Percentiles rank a stretch among this genome's conserved stretches.
Conservation (phyloP, 2,888 invertebrate species). For the Pachydiplax longipennis region DNA sequence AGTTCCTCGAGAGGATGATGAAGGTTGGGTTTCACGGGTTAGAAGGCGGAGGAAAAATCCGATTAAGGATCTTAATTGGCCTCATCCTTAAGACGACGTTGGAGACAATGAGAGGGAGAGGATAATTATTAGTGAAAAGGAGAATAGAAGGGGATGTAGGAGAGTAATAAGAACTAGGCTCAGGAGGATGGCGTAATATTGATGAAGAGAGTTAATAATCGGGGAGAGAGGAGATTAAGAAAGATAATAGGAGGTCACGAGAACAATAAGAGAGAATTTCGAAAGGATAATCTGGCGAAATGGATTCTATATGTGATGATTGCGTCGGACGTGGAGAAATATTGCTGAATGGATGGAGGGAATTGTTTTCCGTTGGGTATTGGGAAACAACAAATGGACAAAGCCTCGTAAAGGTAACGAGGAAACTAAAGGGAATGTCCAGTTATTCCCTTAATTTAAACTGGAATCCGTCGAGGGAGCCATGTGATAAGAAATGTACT, state of each 20-base stretch:
- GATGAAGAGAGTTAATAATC: too few relatives aligned
- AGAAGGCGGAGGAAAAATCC: neutral
- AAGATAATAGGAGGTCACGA: neutral
- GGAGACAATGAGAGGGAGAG: neutral
- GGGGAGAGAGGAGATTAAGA: neutral
- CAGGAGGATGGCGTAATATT: too few relatives aligned
- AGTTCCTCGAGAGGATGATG: neutral
- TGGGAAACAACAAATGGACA: too few relatives aligned
- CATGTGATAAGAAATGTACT: too few relatives aligned
- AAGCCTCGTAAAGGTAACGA: too few relatives aligned
- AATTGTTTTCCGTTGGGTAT: neutral
- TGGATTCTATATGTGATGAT: neutral
- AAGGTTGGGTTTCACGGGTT: neutral
- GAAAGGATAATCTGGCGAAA: neutral
- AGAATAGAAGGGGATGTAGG: neutral
- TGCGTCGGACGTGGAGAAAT: neutral
- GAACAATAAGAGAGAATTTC: neutral
- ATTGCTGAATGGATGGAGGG: neutral
- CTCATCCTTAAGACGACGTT: neutral
- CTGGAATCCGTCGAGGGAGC: too few relatives aligned
- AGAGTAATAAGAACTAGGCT: neutral
- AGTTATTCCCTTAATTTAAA: too few relatives aligned
- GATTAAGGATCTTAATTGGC: neutral
- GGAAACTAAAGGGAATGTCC: too few relatives aligned
- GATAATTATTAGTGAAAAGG: neutral